Evolutionary conservation across 2,113 vertebrate genomes (phyloP).

Genomic region (Cryptotis parvus): DNA sequence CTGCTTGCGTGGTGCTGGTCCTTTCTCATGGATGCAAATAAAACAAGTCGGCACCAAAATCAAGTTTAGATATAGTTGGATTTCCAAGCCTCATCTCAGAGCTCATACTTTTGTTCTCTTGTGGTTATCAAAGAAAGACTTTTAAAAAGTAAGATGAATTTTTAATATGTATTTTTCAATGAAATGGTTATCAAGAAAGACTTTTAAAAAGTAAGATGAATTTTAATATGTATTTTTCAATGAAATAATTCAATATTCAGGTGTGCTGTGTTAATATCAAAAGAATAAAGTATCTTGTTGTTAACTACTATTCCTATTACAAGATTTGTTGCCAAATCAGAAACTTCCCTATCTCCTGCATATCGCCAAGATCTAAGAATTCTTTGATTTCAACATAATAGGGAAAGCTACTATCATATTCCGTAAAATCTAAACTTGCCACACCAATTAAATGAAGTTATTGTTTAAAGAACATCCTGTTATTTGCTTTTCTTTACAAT

Average conservation of each 20-base stretch:
- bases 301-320: not conserved
- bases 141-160: too few relatives aligned
- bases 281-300: not conserved
- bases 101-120: not conserved
- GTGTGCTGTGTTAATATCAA: not conserved
- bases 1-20: not conserved
- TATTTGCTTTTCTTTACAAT: not conserved
- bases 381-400: not conserved
- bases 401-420: not conserved
- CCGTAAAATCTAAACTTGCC: not conserved
- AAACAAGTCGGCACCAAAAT: not conserved
- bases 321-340: not conserved
- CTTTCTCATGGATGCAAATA: not conserved
- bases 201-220: not conserved
- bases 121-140: not conserved
- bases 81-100: not conserved
- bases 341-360: not conserved
- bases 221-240: not conserved
- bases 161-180: too few relatives aligned
- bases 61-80: not conserved
- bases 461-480: not conserved
- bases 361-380: not conserved
- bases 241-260: conserved; percentile 2
- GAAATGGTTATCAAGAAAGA: too few relatives aligned
- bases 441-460: not conserved